phyloP scores from a whole-genome alignment of 2,113 vertebrate species.

The Cacatua alba region DNA sequence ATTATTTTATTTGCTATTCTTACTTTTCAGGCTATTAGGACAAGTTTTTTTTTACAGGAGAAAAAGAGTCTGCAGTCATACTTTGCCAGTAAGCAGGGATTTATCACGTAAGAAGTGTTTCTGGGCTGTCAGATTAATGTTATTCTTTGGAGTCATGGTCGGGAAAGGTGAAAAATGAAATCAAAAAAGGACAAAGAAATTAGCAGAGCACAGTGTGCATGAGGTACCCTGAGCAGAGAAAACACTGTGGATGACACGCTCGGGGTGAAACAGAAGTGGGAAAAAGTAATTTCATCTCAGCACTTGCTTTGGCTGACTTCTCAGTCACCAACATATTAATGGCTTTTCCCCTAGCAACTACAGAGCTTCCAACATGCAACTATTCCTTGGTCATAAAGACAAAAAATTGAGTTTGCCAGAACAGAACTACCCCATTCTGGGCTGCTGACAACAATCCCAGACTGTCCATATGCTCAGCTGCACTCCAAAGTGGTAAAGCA shows the following conservation, averaged over 20 bases:
- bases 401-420: slow-evolving; percentile 56
- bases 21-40: neutral
- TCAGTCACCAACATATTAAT: slow-evolving; percentile 52
- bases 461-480: slow-evolving; percentile 71
- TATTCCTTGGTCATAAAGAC: slow-evolving; percentile 60
- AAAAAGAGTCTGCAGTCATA: neutral
- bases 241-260: slow-evolving; percentile 10
- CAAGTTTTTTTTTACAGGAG: neutral
- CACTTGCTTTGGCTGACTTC: slow-evolving; percentile 64
- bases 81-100: neutral
- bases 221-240: slow-evolving; percentile 18
- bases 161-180: slow-evolving; percentile 48
- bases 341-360: slow-evolving; percentile 63
- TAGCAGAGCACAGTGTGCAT: neutral
- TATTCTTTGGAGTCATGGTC: neutral
- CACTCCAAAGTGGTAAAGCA: slow-evolving; percentile 68
- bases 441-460: slow-evolving; percentile 67
- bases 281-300: slow-evolving; percentile 63
- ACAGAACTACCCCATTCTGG: slow-evolving; percentile 58
- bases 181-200: slow-evolving; percentile 48
- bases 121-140: slow-evolving; percentile 1
- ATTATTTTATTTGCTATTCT: neutral
- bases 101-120: neutral
- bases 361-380: slow-evolving; percentile 63
- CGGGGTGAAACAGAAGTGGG: slow-evolving; percentile 22